Evolutionary conservation across 92 coral and sea anemone species (phyloP), one percentile per base, ranked within the genome.

Genomic region (Epizoanthus fatuus): DNA sequence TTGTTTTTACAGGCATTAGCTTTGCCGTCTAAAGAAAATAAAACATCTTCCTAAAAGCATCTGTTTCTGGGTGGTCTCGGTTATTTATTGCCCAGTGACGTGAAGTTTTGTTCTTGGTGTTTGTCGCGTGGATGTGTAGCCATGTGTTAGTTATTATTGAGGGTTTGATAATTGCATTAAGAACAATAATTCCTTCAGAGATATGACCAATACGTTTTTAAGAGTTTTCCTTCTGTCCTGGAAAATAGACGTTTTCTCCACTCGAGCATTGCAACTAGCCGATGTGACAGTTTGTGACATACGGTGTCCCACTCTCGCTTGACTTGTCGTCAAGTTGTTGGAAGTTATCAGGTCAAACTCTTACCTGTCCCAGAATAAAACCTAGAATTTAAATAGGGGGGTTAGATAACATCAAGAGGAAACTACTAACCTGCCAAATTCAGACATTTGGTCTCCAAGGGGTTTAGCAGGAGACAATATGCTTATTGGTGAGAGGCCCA

Each of bases 1-100:
- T 39, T 90, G 90, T 90, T 90, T 80, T 81, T 90, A 86, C 83
- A 90, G 90, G 74, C 78, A 49, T 49, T 49, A 12, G 53, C 63
- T 70, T 77, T 77, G 58, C 51, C n/a, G n/a, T 62, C 82, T 77
- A 59, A 77, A 60, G 69, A 77, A 77, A 77, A 77, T 77, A 77
- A 77, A 77, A 47, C 42, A 20, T 19, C 45, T 60, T 40, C 81
- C 70, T 77, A 77, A 77, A 77, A 77, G 82, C 82, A 59, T 77
- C 82, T 62, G 40, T 29, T 37, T 64, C 54, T 77, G 82, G 82
- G 82, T 77, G 82, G 82, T 77, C 82, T 40, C 57, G 1, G 65
- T 8, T 9, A 60, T 62, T 77, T 60, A 42, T 77, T 77, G 69
- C 65, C 58, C 55, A 56, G 69, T 77, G 53, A 49, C 58, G 82